Evolutionary conservation across 1,140 invertebrate species (phyloP).

Genomic region (Neodiprion pinetum): DNA sequence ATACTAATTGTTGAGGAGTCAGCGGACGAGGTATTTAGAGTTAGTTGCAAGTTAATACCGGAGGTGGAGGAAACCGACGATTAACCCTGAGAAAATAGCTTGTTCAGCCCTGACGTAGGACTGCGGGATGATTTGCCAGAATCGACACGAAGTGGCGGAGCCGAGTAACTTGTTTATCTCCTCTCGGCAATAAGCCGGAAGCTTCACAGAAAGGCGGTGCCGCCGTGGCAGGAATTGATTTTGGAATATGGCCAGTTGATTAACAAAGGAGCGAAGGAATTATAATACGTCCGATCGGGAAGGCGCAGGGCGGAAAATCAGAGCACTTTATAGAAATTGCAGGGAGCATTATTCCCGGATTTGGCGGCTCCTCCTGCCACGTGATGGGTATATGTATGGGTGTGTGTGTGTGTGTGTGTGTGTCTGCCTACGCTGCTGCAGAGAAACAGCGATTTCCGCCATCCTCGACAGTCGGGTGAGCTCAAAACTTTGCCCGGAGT

Average conservation of each 20-base stretch:
- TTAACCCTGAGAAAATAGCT: slow-evolving; percentile 1
- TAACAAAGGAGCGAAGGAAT: neutral
- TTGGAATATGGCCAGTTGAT: slow-evolving; percentile 7
- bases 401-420: too few relatives aligned
- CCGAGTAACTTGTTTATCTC: too few relatives aligned
- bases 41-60: neutral
- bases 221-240: neutral
- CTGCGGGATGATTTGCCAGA: too few relatives aligned
- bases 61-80: neutral
- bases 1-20: neutral
- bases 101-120: neutral
- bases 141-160: too few relatives aligned
- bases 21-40: neutral
- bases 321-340: slow-evolving; percentile 1
- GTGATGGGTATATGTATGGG: too few relatives aligned
- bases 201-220: too few relatives aligned
- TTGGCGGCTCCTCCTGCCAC: neutral
- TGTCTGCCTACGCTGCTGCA: too few relatives aligned
- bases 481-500: slow-evolving; percentile 29
- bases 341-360: neutral
- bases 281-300: neutral
- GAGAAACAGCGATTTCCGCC: neutral
- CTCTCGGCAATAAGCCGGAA: too few relatives aligned
- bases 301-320: neutral
- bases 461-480: slow-evolving; percentile 20